Evolutionary conservation across 2,888 invertebrate species (phyloP), one percentile per base, ranked within the genome.

Genomic region (Oscheius sp.): DNA sequence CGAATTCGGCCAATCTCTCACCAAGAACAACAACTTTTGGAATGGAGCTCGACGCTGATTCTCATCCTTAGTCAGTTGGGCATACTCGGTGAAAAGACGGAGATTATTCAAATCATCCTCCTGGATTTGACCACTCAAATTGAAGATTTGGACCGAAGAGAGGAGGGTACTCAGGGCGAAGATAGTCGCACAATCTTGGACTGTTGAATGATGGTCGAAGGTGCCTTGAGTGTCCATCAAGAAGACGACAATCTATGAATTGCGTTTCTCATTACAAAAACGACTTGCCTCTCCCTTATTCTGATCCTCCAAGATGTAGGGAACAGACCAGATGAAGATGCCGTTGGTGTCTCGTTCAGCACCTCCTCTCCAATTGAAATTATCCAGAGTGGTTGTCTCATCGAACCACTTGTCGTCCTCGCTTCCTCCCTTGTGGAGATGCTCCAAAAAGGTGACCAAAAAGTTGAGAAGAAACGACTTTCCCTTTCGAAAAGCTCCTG

Each of bases 161-260:
- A 96, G 89, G 95, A 96, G 95, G 53, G 96, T 96, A 89, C 95
- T 95, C 25, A 97, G 90, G 1, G 96, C 96, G 89, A 96, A 96
- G 57, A 97, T 93, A 1, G 95, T 96, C 37, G 96, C 96, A 89
- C 95, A 95, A 89, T 97, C 96, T 73, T 93, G 91, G 6, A 96
- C 95, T 1, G 96, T 96, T 65, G 95, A 94, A 89, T 95, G 93
- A 88, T 93, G 95, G 89, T 96, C 96, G 89, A 96, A 96, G 27
- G 95, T 93, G 72, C 96, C 89, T 88, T 95, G 95, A 8, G 95
- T 96, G 88, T 96, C 96, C 90, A 96, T 91, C 79, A 96, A 89
- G 73, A 96, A 90, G 39, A 96, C 76, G 27, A 73, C 84, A n/a
- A 82, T 20, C 66, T 55, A n/a, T n/a, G 42, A 20, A 66, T 17